Evolutionary conservation across 2,113 vertebrate species (phyloP).

Genomic region (Saccopteryx leptura): DNA sequence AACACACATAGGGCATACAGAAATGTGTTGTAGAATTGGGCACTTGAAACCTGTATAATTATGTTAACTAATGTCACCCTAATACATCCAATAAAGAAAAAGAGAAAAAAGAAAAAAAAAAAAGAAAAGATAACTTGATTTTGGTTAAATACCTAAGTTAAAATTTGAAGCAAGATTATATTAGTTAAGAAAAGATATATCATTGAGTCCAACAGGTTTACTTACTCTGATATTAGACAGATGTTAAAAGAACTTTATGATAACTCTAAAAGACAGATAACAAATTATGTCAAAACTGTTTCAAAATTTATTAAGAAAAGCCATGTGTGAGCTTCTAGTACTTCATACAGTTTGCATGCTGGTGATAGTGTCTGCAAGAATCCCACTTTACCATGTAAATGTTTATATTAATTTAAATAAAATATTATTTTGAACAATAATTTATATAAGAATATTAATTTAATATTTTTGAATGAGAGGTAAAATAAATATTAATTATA

Average conservation of each 20-base stretch:
- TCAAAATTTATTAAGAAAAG: neutral
- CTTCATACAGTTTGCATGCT: neutral
- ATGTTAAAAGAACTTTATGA: neutral
- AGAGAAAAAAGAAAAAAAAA: neutral
- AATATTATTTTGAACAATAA: neutral
- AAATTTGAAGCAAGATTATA: neutral
- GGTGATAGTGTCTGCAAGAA: neutral
- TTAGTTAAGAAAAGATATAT: neutral
- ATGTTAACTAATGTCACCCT: too few relatives aligned
- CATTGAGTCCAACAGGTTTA: neutral
- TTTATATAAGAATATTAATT: neutral
- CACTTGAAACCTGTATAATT: too few relatives aligned
- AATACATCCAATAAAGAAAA: too few relatives aligned
- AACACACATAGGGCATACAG: too few relatives aligned
- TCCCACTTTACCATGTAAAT: neutral
- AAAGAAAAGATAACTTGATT: neutral
- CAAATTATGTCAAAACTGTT: neutral
- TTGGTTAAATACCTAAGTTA: neutral
- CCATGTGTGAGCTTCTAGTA: neutral
- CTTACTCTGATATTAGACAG: neutral
- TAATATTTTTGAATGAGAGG: neutral
- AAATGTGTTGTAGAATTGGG: too few relatives aligned
- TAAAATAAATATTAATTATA: neutral
- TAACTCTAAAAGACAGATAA: neutral
- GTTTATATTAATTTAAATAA: constrained; percentile 7